These are phyloP conservation scores for Meriones unguiculatus DNA, from an alignment of 2,113 vertebrate genomes.

Conservation along the genomic window DNA sequence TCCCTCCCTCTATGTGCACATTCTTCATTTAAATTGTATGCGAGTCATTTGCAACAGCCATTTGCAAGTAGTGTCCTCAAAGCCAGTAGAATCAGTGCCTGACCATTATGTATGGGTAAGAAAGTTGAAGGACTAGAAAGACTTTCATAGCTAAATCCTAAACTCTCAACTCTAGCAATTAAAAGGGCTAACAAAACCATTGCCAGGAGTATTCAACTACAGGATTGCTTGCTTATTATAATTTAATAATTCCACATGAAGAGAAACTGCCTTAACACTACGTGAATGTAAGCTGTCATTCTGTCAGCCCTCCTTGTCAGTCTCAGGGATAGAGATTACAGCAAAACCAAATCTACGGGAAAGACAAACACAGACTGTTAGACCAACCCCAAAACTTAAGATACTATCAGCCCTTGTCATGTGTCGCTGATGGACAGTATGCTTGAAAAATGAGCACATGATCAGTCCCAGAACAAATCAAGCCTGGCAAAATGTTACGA, in stretches of 20 bases:
- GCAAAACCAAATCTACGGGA: not conserved
- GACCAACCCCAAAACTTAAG: not conserved
- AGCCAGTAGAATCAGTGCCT: not conserved
- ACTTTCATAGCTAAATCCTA: conserved; percentile 36
- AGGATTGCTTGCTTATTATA: not conserved
- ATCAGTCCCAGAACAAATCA: conserved; percentile 1
- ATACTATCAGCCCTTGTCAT: not conserved
- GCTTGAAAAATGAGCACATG: not conserved
- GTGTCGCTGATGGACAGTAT: not conserved
- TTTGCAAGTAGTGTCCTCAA: not conserved
- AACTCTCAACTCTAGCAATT: conserved; percentile 15
- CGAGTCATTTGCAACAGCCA: not conserved
- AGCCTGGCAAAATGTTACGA: not conserved
- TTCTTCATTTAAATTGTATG: not conserved
- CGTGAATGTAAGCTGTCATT: not conserved
- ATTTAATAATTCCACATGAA: not conserved
- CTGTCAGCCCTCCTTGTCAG: not conserved
- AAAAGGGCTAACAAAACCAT: not conserved
- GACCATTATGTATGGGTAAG: not conserved
- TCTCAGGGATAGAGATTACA: not conserved
- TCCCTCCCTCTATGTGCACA: not conserved
- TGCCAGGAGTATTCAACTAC: not conserved
- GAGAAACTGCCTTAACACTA: not conserved
- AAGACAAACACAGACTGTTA: conserved; percentile 13
- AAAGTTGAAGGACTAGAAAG: not conserved